These are phyloP conservation scores for Lapara coniferarum DNA, from an alignment of 2,888 invertebrate species.

Conservation along the genomic window DNA sequence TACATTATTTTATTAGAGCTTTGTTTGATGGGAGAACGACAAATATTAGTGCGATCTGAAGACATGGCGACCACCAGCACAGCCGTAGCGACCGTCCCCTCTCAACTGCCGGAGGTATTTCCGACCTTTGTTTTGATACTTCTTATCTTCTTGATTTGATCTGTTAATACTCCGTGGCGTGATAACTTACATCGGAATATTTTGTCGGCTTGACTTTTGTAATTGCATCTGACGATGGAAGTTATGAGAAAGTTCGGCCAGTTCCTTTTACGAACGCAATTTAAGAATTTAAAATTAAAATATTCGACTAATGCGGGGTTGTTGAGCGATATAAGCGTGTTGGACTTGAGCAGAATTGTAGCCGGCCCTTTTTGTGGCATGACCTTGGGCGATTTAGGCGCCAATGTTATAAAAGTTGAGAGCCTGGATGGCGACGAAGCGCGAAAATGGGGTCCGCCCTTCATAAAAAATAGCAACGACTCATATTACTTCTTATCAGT, in stretches of 20 bases:
- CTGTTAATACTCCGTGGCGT: slow-evolving; percentile 45
- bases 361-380: slow-evolving; percentile 98
- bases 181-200: slow-evolving; percentile 35
- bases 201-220: slow-evolving; percentile 32
- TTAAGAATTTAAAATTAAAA: slow-evolving; percentile 37
- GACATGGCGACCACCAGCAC: slow-evolving; percentile 79
- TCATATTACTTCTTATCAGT: slow-evolving; percentile 93
- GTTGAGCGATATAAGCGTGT: slow-evolving; percentile 87
- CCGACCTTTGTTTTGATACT: slow-evolving; percentile 37
- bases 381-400: slow-evolving; percentile 96
- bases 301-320: slow-evolving; percentile 79
- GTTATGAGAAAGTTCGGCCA: slow-evolving; percentile 40
- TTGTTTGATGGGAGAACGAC: slow-evolving; percentile 71
- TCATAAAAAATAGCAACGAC: slow-evolving; percentile 85
- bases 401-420: slow-evolving; percentile 96
- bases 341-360: slow-evolving; percentile 93
- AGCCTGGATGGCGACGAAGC: slow-evolving; percentile 93
- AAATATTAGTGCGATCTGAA: slow-evolving; percentile 51
- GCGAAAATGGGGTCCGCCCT: slow-evolving; percentile 97
- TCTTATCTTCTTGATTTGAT: slow-evolving; percentile 65
- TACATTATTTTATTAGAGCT: slow-evolving; percentile 37
- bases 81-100: slow-evolving; percentile 68
- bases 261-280: slow-evolving; percentile 41
- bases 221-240: slow-evolving; percentile 41
- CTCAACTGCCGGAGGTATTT: slow-evolving; percentile 71